phyloP scores from a whole-genome alignment of 2,888 invertebrate species.

The Pandemis heparana region DNA sequence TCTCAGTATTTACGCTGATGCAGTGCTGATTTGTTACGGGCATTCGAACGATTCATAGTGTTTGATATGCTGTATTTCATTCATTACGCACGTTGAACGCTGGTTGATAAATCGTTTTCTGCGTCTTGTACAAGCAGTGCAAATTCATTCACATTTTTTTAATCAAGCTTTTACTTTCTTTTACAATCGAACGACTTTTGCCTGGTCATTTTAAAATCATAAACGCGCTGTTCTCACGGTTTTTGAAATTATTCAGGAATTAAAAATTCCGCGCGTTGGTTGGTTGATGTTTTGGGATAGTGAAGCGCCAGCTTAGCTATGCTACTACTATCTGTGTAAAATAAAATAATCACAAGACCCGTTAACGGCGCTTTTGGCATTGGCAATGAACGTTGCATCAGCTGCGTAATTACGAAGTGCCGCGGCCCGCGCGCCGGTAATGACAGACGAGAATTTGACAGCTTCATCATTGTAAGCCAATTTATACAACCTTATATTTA shows the following conservation, averaged over 20 bases:
- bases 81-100: slow-evolving; percentile 10
- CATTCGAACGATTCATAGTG: slow-evolving; percentile 34
- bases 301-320: background rate
- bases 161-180: slow-evolving; percentile 27
- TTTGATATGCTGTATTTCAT: slow-evolving; percentile 35
- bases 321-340: background rate
- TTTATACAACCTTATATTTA: background rate
- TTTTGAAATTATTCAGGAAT: background rate
- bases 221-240: background rate
- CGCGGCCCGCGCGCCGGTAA: slow-evolving; percentile 51
- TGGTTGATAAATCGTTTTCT: slow-evolving; percentile 15
- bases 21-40: slow-evolving; percentile 31
- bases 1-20: slow-evolving; percentile 37
- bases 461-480: slow-evolving; percentile 53
- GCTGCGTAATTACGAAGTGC: slow-evolving; percentile 70
- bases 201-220: background rate
- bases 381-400: slow-evolving; percentile 67
- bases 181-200: slow-evolving; percentile 1
- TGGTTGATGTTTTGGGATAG: background rate
- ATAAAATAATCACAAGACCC: slow-evolving; percentile 19
- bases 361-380: slow-evolving; percentile 52
- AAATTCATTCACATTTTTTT: slow-evolving; percentile 15
- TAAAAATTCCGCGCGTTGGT: background rate
- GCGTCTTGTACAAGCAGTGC: background rate
- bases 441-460: slow-evolving; percentile 59